Conservation (phyloP, 92 coral and sea anemone genomes). For the Bergia puertoricense region DNA sequence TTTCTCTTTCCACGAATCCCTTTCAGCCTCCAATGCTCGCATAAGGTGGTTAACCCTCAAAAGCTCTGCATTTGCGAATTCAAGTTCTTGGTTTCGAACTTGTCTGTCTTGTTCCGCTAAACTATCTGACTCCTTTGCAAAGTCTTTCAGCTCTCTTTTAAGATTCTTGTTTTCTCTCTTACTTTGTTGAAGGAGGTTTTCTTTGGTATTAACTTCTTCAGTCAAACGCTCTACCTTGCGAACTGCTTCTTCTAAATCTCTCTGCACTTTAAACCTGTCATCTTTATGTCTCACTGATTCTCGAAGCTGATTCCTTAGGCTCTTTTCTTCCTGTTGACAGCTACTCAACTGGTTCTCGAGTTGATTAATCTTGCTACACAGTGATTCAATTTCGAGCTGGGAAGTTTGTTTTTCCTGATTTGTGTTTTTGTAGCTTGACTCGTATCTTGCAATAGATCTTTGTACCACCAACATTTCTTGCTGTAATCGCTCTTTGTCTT, state of each 20-base stretch:
- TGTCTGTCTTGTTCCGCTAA: constrained; percentile 46
- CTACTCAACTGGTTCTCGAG: constrained; percentile 75
- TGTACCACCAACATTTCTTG: constrained; percentile 74
- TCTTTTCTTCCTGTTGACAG: constrained; percentile 59
- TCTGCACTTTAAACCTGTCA: constrained; percentile 55
- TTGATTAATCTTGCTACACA: constrained; percentile 63
- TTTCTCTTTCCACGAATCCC: constrained; percentile 69
- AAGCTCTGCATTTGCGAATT: constrained; percentile 62
- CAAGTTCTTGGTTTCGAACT: constrained; percentile 60
- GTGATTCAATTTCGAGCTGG: constrained; percentile 60
- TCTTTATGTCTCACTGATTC: constrained; percentile 66
- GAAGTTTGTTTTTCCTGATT: constrained; percentile 52
- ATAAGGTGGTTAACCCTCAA: constrained; percentile 57
- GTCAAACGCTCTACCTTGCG: constrained; percentile 69
- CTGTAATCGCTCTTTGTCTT: constrained; percentile 82
- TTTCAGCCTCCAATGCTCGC: constrained; percentile 63
- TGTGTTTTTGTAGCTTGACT: constrained; percentile 56
- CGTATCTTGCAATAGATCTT: constrained; percentile 64
- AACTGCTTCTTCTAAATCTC: constrained; percentile 70
- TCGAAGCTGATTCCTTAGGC: constrained; percentile 56
- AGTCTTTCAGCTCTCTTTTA: constrained; percentile 62
- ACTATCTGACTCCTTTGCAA: constrained; percentile 50
- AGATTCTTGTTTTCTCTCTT: constrained; percentile 79
- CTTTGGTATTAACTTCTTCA: constrained; percentile 61
- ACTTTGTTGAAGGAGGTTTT: constrained; percentile 64